Percentiles rank a stretch among this genome's conserved stretches.
These are phyloP conservation scores for Helicoverpa zea DNA, from an alignment of 1,140 invertebrate genomes.

Conservation along the genomic window DNA sequence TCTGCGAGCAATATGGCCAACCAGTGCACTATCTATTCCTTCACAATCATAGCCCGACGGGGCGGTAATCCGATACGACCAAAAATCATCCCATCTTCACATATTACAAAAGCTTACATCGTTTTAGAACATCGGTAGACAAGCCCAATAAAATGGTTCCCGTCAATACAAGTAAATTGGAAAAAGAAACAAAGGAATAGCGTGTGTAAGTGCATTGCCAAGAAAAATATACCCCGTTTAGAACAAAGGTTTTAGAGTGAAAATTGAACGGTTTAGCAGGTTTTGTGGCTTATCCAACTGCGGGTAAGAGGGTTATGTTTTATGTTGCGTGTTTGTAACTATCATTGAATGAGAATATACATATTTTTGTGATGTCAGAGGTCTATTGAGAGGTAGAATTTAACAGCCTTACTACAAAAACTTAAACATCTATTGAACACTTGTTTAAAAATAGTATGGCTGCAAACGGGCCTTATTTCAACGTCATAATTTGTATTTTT, in stretches of 20 bases:
- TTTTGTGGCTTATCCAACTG: not conserved
- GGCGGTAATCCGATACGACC: not conserved
- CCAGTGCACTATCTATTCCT: not conserved
- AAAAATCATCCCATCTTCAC: not conserved
- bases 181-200: constrained; percentile 3
- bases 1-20: no score
- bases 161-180: not conserved
- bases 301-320: no score
- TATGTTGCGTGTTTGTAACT: not conserved
- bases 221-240: constrained; percentile 25
- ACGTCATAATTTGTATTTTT: no score
- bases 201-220: constrained; percentile 30
- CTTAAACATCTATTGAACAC: no score
- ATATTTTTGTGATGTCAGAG: no score
- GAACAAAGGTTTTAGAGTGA: not conserved
- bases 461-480: no score
- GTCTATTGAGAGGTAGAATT: no score
- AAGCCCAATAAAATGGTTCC: constrained; percentile 14
- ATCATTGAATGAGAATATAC: no score
- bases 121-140: not conserved
- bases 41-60: not conserved
- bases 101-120: not conserved
- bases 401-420: no score
- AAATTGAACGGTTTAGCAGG: constrained; percentile 15
- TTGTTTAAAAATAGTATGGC: no score